Base-by-base conservation (phyloP, 2,888 invertebrate species). In the Aphelenchoides bicaudatus region DNA sequence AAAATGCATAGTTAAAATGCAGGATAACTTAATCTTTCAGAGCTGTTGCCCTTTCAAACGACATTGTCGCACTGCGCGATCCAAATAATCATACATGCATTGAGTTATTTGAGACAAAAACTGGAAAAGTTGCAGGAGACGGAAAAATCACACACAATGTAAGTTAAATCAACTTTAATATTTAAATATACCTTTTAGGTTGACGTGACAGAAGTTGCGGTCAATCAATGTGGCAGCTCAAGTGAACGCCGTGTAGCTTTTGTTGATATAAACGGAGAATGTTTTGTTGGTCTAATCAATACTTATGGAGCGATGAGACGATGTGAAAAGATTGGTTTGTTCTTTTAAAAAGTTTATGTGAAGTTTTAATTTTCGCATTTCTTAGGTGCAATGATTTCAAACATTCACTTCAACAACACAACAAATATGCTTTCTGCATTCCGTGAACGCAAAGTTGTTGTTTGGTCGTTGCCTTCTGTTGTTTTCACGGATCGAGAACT, bases 251-350 rank as follows among this genome's bases (percentile, higher is more conserved):
- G 88, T 73, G 81, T 94, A 43, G 91, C 91, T 0, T 83, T 94
- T 59, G 84, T 94, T 27, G 96, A 98, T 81, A 86, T 85, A 72
- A 91, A 91, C 78, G 85, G 87, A 71, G 93, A 94, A 80, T 82
- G 94, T 16, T 89, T 88, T 79, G 84, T 94, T 4, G 81, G 82
- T 1, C 78, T 83, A 19, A 85, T 89, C 2, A 85, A 88, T 59
- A 84, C 88, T 6, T 86, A 87, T 76, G 86, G 86, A 55, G 79
- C 82, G 25, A 75, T 78, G 25, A 84, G 86, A 60, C 86, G 85
- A 72, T 85, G 87, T 60, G 83, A 85, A n/a, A 89, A 88, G 82
- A 81, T 89, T 63, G 88, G 88, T 88, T 78, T 79, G 81, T 43
- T 10, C 1, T 51, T 6, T 10, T 16, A 13, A 10, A 46, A 49